phyloP scores from a whole-genome alignment of 2,113 vertebrate genomes.

The Marmota monax region DNA sequence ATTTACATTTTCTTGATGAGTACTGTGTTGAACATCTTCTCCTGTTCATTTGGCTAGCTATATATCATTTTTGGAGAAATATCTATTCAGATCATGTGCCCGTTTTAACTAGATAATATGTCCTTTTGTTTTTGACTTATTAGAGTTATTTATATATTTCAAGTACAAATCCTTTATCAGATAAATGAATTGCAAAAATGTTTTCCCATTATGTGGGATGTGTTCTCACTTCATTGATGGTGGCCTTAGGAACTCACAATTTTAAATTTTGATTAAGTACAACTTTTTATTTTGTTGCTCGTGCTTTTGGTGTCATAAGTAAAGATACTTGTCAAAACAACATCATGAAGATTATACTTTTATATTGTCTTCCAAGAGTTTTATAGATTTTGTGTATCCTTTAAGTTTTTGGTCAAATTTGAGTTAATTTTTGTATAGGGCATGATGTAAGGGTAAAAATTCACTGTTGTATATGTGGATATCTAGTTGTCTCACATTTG shows the following conservation, averaged over 20 bases:
- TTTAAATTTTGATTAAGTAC: constrained; percentile 14
- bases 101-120: neutral
- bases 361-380: neutral
- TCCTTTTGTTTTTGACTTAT: neutral
- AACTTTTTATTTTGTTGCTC: neutral
- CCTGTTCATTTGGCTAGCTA: neutral
- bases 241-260: constrained; percentile 14
- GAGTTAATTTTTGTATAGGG: neutral
- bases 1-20: neutral
- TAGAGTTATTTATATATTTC: neutral
- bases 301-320: neutral
- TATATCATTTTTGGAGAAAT: neutral
- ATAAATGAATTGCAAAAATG: neutral
- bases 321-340: neutral
- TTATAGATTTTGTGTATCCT: neutral
- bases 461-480: neutral
- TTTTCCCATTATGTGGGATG: neutral
- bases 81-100: neutral
- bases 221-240: neutral
- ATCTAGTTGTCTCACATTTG: neutral
- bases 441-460: neutral
- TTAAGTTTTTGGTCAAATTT: neutral
- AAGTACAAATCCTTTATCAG: neutral
- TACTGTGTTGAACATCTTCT: neutral
- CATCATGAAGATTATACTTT: neutral